Percentiles rank a stretch among this genome's conserved stretches.
phyloP scores from a whole-genome alignment of 64 coral and sea anemone genomes.

The Dendrophyllia cribrosa region DNA sequence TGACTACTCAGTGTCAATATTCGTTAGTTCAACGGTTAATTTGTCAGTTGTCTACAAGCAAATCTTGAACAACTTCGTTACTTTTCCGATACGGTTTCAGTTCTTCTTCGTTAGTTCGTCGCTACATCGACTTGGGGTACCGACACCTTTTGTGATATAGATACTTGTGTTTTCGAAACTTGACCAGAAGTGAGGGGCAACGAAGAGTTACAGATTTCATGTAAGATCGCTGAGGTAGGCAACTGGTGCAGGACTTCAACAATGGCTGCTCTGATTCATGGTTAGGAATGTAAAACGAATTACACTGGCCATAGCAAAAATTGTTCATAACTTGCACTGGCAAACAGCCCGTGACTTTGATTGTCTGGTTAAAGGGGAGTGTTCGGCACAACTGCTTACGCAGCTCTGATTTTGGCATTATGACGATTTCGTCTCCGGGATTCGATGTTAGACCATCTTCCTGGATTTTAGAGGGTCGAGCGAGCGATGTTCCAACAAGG shows the following conservation, averaged over 20 bases:
- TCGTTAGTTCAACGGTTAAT: background rate
- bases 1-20: no score
- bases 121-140: slow-evolving; percentile 40
- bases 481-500: background rate
- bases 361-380: slow-evolving; percentile 69
- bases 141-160: slow-evolving; percentile 73
- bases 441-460: slow-evolving; percentile 17
- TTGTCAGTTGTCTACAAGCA: background rate
- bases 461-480: slow-evolving; percentile 29
- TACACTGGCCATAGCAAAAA: slow-evolving; percentile 94
- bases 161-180: slow-evolving; percentile 68
- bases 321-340: slow-evolving; percentile 85
- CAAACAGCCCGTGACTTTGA: slow-evolving; percentile 75
- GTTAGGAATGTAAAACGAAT: slow-evolving; percentile 91
- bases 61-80: background rate
- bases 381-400: slow-evolving; percentile 94
- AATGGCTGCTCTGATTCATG: slow-evolving; percentile 50
- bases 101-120: background rate
- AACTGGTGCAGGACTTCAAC: slow-evolving; percentile 86
- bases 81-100: background rate
- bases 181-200: slow-evolving; percentile 70
- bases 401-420: slow-evolving; percentile 71
- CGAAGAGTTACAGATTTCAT: slow-evolving; percentile 72
- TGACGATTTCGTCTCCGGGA: slow-evolving; percentile 46
- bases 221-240: slow-evolving; percentile 67